Percentiles rank a stretch among this genome's conserved stretches.
phyloP scores from a whole-genome alignment of 2,888 invertebrate species.

The Creontiades dilutus region DNA sequence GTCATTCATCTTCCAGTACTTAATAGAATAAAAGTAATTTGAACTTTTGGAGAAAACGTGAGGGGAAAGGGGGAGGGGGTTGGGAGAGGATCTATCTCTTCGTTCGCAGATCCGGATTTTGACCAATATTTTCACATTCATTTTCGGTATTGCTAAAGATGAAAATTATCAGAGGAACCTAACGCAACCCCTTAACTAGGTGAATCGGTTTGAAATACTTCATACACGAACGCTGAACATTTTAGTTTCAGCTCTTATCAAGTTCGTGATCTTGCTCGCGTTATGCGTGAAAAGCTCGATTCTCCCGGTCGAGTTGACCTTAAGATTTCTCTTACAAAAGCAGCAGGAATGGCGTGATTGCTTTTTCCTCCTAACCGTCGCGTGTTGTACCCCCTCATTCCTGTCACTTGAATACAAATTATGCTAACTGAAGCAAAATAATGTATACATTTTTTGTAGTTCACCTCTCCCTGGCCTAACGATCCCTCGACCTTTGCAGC shows the following conservation, averaged over 20 bases:
- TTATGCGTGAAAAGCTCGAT: conserved; percentile 16
- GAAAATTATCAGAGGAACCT: too few species aligned
- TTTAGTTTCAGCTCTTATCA: not conserved
- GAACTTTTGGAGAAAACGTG: too few species aligned
- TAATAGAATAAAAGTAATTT: too few species aligned
- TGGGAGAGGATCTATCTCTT: too few species aligned
- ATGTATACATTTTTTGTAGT: conserved; percentile 9
- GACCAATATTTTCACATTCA: too few species aligned
- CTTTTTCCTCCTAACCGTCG: conserved; percentile 32
- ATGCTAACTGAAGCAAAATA: conserved; percentile 49
- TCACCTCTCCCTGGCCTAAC: not conserved
- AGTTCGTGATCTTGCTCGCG: conserved; percentile 35
- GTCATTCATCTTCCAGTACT: too few species aligned
- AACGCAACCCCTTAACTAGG: too few species aligned
- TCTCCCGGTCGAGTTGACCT: conserved; percentile 34
- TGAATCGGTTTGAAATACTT: not conserved
- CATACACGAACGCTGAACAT: not conserved
- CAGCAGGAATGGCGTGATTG: conserved; percentile 50
- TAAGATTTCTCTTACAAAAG: conserved; percentile 49
- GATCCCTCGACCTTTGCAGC: not conserved
- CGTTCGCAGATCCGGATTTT: too few species aligned
- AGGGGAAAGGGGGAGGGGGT: too few species aligned
- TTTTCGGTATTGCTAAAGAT: too few species aligned
- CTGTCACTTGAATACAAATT: conserved; percentile 50
- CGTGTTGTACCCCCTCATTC: conserved; percentile 2